Evolutionary conservation across 1,140 invertebrate genomes (phyloP), one percentile per base, ranked within the genome.

Genomic region (Pentalonia nigronervosa): DNA sequence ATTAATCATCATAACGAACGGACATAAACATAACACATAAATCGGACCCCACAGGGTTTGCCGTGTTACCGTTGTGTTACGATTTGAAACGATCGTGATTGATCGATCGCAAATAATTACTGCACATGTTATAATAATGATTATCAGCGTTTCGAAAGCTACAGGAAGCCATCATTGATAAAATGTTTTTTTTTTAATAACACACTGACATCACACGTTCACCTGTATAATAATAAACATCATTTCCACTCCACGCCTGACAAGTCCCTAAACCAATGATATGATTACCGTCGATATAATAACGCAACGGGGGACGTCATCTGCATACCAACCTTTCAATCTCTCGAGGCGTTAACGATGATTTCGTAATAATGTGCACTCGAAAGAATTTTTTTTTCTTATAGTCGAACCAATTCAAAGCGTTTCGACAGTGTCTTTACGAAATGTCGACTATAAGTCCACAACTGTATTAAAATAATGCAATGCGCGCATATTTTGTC

Each of bases 81-180:
- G 36, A 84, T 84, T n/a, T 23, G 34, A 41, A 84, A 84, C 36
- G 83, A 11, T 84, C 83, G 41, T 84, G 41, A 84, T 84, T 84
- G 34, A 83, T 83, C 36, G 81, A 83, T 30, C 23, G 41, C 21
- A 20, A 84, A 84, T 84, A 84, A 84, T 84, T 45, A 25, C 83
- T 14, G n/a, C n/a, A 11, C n/a, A 17, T 67, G 4, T n/a, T 34
- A 21, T 36, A 36, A n/a, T 84, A 83, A 41, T 11, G 41, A 41
- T 84, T 84, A 84, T 84, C 83, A 25, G 7, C 36, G 83, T 84
- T 84, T 84, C 83, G 83, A 84, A 84, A 84, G 83, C 21, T 25
- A 41, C 36, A 41, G 83, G 83, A 84, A 83, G 21, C 34, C 81
- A 41, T n/a, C 60, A 30, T n/a, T 17, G 60, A n/a, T 76, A 76